These are phyloP conservation scores for Acanthosepion esculentum DNA, from an alignment of 2,888 invertebrate species.

Conservation along the genomic window DNA sequence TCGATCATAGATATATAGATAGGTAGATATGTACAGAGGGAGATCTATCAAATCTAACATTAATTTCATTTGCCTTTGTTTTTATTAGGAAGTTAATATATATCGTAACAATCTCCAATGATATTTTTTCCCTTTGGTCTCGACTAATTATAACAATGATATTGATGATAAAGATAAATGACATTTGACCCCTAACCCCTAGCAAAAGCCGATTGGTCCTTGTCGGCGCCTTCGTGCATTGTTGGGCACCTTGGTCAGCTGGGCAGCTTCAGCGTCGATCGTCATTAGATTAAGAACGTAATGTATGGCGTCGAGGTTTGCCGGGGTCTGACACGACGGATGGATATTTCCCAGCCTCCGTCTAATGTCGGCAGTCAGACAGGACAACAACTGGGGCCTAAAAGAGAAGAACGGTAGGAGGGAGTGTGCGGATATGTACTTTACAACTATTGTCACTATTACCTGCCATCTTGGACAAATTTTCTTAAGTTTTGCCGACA, in stretches of 20 bases:
- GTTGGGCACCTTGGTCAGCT: neutral
- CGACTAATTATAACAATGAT: neutral
- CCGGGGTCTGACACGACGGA: neutral
- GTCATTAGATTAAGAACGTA: neutral
- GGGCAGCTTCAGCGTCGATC: neutral
- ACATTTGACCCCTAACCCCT: neutral
- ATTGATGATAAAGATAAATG: neutral
- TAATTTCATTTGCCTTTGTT: too few relatives aligned
- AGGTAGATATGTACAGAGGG: neutral
- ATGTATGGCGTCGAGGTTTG: neutral
- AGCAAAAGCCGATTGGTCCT: neutral
- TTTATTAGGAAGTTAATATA: too few relatives aligned
- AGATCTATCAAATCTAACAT: too few relatives aligned
- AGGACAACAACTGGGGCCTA: neutral
- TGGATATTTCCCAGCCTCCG: neutral
- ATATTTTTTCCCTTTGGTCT: neutral
- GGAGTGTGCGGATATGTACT: neutral
- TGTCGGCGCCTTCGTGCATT: neutral
- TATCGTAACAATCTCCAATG: neutral
- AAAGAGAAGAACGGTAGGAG: neutral
- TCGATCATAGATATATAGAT: neutral
- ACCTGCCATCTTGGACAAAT: neutral
- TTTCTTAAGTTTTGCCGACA: neutral
- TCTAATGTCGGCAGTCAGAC: neutral
- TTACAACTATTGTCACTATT: neutral